A percentile compares a stretch with the other conserved stretches of the same genome.
Conservation (phyloP, 1,140 invertebrate genomes). For the Pomacea maculata region DNA sequence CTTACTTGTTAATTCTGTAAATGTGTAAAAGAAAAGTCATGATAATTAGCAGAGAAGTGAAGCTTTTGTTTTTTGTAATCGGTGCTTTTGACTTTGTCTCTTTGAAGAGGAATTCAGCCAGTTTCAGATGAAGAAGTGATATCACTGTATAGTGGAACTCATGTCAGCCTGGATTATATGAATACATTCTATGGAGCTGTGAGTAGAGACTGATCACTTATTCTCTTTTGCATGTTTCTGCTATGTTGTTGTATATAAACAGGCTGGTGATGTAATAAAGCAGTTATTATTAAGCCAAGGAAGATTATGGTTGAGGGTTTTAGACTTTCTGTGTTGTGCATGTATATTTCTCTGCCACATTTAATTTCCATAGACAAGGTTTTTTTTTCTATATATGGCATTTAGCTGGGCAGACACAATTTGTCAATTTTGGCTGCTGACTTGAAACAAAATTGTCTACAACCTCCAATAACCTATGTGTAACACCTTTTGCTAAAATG, state of each 20-base stretch:
- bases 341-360: too few relatives aligned
- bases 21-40: not conserved
- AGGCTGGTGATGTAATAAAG: too few relatives aligned
- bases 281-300: too few relatives aligned
- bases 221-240: not conserved
- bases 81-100: slow-evolving; percentile 20
- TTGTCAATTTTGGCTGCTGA: too few relatives aligned
- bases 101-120: slow-evolving; percentile 74
- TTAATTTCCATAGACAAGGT: too few relatives aligned
- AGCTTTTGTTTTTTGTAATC: slow-evolving; percentile 1
- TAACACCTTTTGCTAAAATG: too few relatives aligned
- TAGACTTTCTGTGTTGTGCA: too few relatives aligned
- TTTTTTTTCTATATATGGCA: too few relatives aligned
- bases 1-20: not conserved
- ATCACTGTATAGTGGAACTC: slow-evolving; percentile 80
- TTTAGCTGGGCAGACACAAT: too few relatives aligned
- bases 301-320: too few relatives aligned
- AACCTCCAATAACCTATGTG: too few relatives aligned
- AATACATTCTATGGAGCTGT: slow-evolving; percentile 62
- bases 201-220: slow-evolving; percentile 12
- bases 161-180: slow-evolving; percentile 66
- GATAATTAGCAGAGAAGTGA: not conserved
- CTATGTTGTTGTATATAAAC: not conserved
- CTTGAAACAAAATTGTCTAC: too few relatives aligned
- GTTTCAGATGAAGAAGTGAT: slow-evolving; percentile 87